Conservation (phyloP, 2,113 vertebrate species). For the Syngnathus floridae region DNA sequence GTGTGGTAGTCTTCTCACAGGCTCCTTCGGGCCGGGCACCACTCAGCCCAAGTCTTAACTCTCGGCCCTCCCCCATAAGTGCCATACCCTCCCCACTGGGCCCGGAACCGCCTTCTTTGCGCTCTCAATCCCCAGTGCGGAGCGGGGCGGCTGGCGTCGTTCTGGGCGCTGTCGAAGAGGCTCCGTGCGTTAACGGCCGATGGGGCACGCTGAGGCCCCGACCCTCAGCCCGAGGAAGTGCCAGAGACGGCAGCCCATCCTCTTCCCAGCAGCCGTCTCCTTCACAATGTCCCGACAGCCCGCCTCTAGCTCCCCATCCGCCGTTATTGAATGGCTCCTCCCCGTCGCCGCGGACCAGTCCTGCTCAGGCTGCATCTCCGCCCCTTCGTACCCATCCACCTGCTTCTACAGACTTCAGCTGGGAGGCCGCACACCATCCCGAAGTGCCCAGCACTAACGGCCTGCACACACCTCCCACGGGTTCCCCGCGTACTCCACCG, state of each 20-base stretch:
- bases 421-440: constrained; percentile 75
- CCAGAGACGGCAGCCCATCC: constrained; percentile 86
- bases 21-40: constrained; percentile 91
- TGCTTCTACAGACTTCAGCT: constrained; percentile 73
- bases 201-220: constrained; percentile 92
- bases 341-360: constrained; percentile 81
- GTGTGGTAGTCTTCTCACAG: constrained; percentile 97
- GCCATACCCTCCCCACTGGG: constrained; percentile 84
- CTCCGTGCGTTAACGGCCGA: constrained; percentile 91
- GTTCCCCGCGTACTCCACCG: constrained; percentile 67
- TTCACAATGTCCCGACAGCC: constrained; percentile 76
- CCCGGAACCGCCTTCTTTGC: constrained; percentile 81
- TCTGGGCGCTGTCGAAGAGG: constrained; percentile 78
- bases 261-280: constrained; percentile 79
- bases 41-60: constrained; percentile 94
- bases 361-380: constrained; percentile 80
- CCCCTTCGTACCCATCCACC: constrained; percentile 58
- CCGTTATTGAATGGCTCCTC: constrained; percentile 83
- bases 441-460: constrained; percentile 87
- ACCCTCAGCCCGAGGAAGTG: constrained; percentile 71
- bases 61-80: constrained; percentile 94
- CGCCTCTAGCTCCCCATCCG: constrained; percentile 67
- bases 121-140: constrained; percentile 87
- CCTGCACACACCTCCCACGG: constrained; percentile 76
- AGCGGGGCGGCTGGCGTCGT: constrained; percentile 62